Evolutionary conservation across 2,797 vertebrate genomes (phyloP), one percentile per base, ranked within the genome.

Genomic region (Channallabes apus): DNA sequence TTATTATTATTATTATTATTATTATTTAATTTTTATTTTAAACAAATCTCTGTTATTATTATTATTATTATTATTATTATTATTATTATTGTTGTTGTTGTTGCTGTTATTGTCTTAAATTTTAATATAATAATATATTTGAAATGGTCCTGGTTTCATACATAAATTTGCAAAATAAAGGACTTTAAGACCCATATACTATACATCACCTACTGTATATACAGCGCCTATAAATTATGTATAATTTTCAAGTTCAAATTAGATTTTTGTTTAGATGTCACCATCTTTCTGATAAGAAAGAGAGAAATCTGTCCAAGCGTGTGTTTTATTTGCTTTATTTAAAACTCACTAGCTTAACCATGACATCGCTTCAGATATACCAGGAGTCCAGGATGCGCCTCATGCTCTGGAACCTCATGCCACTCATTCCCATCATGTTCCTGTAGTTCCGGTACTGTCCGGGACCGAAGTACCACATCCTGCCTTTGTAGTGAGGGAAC

Each of bases 361-460:
- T 41, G 0, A 5, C 69, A 4, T 6, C 4, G 0, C 59, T 61
- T 83, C 80, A 83, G 18, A 54, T 51, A 51, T 83, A 83, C 85
- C 85, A 86, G 67, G 85, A 86, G 51, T 86, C 82, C 75, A 24
- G 22, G 59, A 86, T 73, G 73, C 85, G 85, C 18, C 82, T 86
- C 85, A 86, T 86, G 82, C 85, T 86, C 85, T 83, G 80, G 76
- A 41, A 83, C 76, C 81, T 86, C 82, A 73, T 86, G 65, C 68
- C 29, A 1, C 76, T 83, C 59, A 38, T 83, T 61, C 85, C 85
- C 82, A 71, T 72, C 82, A 64, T 83, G 54, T 83, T 64, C 56
- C 85, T 83, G 75, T 79, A 83, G 85, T 24, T 83, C 73, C 85
- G 76, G 85, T 86, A 86, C 51, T 83, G 80, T 79, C 85, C 85